Percentiles rank a stretch among this genome's conserved stretches.
phyloP scores from a whole-genome alignment of 2,113 vertebrate genomes.

The Zeus faber region DNA sequence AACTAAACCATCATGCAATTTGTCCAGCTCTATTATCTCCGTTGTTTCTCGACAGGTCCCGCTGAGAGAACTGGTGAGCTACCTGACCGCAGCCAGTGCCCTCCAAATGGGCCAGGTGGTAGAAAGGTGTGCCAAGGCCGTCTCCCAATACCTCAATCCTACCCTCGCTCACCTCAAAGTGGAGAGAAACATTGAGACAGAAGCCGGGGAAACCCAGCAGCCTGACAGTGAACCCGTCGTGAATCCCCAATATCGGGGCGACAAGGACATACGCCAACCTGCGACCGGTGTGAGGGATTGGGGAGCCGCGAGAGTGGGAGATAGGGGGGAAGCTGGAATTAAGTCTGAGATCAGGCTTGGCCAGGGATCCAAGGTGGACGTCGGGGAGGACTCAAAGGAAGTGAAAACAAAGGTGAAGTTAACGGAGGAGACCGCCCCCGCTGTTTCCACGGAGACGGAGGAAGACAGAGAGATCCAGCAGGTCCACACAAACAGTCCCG shows the following conservation, averaged over 20 bases:
- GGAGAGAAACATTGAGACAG: constrained; percentile 4
- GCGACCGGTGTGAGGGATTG: neutral
- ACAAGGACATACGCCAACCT: constrained; percentile 25
- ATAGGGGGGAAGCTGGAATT: neutral
- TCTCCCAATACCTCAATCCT: constrained; percentile 59
- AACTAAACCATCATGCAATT: too few relatives aligned
- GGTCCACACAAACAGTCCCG: constrained; percentile 12
- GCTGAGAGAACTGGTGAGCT: constrained; percentile 60
- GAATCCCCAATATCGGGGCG: constrained; percentile 3
- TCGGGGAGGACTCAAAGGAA: neutral
- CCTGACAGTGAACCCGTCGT: neutral
- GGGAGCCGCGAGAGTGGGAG: neutral
- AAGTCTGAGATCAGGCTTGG: neutral
- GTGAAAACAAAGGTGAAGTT: neutral
- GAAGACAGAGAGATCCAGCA: constrained; percentile 9
- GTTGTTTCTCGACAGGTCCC: constrained; percentile 46
- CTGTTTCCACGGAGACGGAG: constrained; percentile 17
- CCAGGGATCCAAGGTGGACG: neutral
- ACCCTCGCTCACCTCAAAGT: constrained; percentile 28
- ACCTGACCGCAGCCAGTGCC: constrained; percentile 66
- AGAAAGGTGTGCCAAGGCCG: constrained; percentile 60
- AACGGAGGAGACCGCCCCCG: neutral
- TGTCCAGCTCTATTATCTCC: neutral
- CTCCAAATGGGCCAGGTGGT: constrained; percentile 71
- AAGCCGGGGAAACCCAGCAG: constrained; percentile 20